Conservation (phyloP, 2,888 invertebrate genomes). For the Crocallis elinguaria region DNA sequence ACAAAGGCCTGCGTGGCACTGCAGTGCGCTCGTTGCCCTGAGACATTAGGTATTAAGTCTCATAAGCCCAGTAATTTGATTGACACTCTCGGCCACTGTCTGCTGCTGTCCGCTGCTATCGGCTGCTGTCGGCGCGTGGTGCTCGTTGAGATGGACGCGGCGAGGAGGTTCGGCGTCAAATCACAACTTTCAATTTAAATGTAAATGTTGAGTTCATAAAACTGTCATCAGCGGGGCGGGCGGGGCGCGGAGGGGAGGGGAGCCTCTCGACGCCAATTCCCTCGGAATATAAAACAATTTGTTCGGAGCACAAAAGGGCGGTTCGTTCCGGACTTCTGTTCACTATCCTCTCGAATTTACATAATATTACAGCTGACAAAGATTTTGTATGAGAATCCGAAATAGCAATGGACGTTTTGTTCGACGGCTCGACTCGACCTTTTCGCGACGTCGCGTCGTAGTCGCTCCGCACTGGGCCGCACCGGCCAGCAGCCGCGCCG, state of each 20-base stretch:
- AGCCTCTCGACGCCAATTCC: slow-evolving; percentile 33
- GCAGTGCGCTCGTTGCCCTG: too few species aligned
- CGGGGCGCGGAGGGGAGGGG: not conserved
- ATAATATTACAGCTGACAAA: slow-evolving; percentile 49
- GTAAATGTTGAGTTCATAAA: slow-evolving; percentile 57
- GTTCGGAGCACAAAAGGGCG: slow-evolving; percentile 55
- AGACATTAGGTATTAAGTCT: too few species aligned
- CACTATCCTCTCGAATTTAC: slow-evolving; percentile 53
- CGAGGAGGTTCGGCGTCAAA: not conserved
- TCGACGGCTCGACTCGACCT: not conserved
- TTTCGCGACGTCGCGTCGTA: too few species aligned
- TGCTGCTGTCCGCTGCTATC: too few species aligned
- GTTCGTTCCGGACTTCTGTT: slow-evolving; percentile 51
- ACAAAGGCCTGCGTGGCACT: too few species aligned
- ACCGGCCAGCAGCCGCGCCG: not conserved
- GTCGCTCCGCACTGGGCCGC: too few species aligned
- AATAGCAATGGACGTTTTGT: slow-evolving; percentile 10
- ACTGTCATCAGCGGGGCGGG: slow-evolving; percentile 52
- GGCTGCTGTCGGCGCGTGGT: not conserved
- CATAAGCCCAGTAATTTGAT: too few species aligned
- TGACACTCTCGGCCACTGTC: too few species aligned
- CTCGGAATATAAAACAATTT: slow-evolving; percentile 59
- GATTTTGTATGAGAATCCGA: slow-evolving; percentile 37
- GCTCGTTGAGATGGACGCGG: not conserved
- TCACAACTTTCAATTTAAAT: slow-evolving; percentile 51